These are phyloP conservation scores for Dermochelys coriacea DNA, from an alignment of 2,797 vertebrate genomes.

Conservation along the genomic window DNA sequence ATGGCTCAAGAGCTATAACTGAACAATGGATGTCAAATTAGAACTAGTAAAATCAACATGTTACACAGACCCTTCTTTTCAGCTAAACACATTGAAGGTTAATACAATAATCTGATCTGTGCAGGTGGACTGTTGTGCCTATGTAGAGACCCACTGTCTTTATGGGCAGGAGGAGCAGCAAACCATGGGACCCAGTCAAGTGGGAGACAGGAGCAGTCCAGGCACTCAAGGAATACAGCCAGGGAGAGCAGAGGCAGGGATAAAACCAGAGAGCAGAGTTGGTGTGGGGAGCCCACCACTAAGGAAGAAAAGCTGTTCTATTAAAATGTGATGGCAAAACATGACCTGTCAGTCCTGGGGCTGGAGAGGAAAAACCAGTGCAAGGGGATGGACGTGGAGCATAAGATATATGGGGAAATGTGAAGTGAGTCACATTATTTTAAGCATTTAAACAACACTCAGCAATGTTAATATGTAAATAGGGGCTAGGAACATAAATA, in stretches of 20 bases:
- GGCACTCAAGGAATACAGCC: not conserved
- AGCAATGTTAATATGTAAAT: not conserved
- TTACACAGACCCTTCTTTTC: not conserved
- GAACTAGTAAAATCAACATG: accelerated
- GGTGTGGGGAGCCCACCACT: too few relatives aligned
- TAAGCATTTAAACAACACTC: too few relatives aligned
- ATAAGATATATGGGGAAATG: not conserved
- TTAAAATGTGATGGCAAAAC: not conserved
- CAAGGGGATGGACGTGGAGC: not conserved
- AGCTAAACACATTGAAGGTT: not conserved
- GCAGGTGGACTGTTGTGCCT: not conserved
- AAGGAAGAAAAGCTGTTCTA: not conserved
- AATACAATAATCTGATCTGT: not conserved
- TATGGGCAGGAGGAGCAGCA: not conserved
- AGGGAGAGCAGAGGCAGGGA: not conserved
- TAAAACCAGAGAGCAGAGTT: too few relatives aligned
- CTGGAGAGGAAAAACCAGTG: not conserved
- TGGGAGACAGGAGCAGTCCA: not conserved
- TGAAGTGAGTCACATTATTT: too few relatives aligned
- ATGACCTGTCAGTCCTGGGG: not conserved
- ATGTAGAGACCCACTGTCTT: not conserved
- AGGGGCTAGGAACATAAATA: not conserved
- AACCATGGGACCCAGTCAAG: accelerated
- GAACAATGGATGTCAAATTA: not conserved
- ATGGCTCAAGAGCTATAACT: not conserved